A percentile compares a stretch with the other conserved stretches of the same genome.
phyloP scores from a whole-genome alignment of 2,113 vertebrate genomes.

The Fregetta grallaria region DNA sequence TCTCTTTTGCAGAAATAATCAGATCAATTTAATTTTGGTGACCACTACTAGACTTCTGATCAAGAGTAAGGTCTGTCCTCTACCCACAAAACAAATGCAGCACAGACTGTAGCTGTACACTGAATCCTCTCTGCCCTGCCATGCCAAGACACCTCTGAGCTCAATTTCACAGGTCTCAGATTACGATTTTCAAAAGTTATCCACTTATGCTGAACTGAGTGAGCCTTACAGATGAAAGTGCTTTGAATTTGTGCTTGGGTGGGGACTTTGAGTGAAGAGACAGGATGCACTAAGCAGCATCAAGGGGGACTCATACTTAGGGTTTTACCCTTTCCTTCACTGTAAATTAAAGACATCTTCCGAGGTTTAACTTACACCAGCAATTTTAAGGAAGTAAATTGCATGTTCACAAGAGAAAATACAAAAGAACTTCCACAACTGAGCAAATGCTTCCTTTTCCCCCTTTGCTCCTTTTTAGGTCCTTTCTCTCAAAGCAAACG shows the following conservation, averaged over 20 bases:
- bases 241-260: neutral
- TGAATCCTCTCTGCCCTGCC: neutral
- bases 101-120: neutral
- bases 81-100: neutral
- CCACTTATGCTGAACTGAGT: neutral
- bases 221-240: neutral
- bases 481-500: neutral
- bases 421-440: neutral
- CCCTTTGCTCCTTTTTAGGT: neutral
- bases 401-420: neutral
- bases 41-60: neutral
- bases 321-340: neutral
- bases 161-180: neutral
- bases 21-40: neutral
- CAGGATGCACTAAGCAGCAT: neutral
- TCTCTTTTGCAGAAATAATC: neutral
- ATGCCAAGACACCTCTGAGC: neutral
- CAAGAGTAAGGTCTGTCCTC: neutral
- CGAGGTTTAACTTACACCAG: neutral
- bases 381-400: neutral
- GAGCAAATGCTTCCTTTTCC: neutral
- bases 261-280: neutral
- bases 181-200: neutral
- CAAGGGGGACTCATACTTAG: fast-evolving
- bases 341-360: neutral